phyloP scores from a whole-genome alignment of 2,888 invertebrate genomes.

The Danaus chrysippus region DNA sequence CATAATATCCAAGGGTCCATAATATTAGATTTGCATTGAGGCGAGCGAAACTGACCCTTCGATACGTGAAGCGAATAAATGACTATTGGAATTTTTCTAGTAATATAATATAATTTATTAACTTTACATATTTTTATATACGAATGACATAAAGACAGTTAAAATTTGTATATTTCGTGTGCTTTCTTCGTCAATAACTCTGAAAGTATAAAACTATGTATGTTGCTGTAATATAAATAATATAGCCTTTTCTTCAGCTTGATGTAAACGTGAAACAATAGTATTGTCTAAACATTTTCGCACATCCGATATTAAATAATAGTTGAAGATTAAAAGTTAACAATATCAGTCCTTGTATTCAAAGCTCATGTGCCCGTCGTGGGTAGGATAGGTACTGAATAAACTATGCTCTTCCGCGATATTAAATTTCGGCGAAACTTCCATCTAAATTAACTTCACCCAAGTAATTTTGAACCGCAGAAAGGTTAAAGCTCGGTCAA shows the following conservation, averaged over 20 bases:
- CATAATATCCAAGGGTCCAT: constrained; percentile 15
- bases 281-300: too few species aligned
- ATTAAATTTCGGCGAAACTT: background rate
- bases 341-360: constrained; percentile 1
- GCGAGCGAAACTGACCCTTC: constrained; percentile 18
- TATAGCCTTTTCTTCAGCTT: too few species aligned
- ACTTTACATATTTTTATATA: background rate
- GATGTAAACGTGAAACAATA: too few species aligned
- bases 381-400: background rate
- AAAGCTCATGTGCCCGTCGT: background rate
- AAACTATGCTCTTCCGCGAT: constrained; percentile 1
- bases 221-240: too few species aligned
- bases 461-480: constrained; percentile 1
- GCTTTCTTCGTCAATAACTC: too few species aligned
- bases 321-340: background rate
- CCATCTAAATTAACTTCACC: background rate
- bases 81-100: constrained; percentile 29
- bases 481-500: background rate
- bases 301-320: too few species aligned
- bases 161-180: too few species aligned
- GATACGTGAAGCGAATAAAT: constrained; percentile 30
- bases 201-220: too few species aligned
- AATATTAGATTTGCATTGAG: constrained; percentile 22
- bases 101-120: constrained; percentile 26
- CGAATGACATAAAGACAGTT: too few species aligned